Conservation (phyloP, 2,888 invertebrate species). For the Macropis europaea region DNA sequence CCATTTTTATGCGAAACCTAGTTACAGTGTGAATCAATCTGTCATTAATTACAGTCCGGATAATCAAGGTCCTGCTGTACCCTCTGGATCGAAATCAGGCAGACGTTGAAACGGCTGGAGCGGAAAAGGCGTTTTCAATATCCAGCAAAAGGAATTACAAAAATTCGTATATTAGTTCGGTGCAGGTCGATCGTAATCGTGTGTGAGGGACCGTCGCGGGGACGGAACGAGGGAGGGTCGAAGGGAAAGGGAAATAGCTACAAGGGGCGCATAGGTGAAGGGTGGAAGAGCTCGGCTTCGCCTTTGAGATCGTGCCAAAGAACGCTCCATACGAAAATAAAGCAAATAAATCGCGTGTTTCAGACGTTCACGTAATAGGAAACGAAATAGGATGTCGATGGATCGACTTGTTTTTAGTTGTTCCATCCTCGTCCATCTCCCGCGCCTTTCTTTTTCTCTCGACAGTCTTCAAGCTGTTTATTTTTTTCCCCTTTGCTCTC, state of each 20-base stretch:
- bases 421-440: background rate
- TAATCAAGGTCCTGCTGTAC: no score
- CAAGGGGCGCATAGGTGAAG: slow-evolving; percentile 26
- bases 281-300: slow-evolving; percentile 34
- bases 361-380: slow-evolving; percentile 76
- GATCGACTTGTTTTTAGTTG: slow-evolving; percentile 64
- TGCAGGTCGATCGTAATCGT: slow-evolving; percentile 72
- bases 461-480: background rate
- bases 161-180: slow-evolving; percentile 76
- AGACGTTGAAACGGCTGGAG: no score
- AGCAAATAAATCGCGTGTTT: slow-evolving; percentile 70
- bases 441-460: background rate
- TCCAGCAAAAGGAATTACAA: slow-evolving; percentile 73
- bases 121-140: slow-evolving; percentile 67
- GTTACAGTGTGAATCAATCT: no score
- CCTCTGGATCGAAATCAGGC: no score
- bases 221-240: slow-evolving; percentile 1
- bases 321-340: slow-evolving; percentile 72
- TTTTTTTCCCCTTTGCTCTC: no score
- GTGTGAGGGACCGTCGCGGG: slow-evolving; percentile 60
- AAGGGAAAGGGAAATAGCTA: background rate
- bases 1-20: no score
- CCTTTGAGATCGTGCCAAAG: slow-evolving; percentile 72
- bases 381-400: slow-evolving; percentile 76
- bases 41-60: no score